A percentile compares a stretch with the other conserved stretches of the same genome.
phyloP scores from a whole-genome alignment of 2,797 vertebrate species.

The Graptemys geographica region DNA sequence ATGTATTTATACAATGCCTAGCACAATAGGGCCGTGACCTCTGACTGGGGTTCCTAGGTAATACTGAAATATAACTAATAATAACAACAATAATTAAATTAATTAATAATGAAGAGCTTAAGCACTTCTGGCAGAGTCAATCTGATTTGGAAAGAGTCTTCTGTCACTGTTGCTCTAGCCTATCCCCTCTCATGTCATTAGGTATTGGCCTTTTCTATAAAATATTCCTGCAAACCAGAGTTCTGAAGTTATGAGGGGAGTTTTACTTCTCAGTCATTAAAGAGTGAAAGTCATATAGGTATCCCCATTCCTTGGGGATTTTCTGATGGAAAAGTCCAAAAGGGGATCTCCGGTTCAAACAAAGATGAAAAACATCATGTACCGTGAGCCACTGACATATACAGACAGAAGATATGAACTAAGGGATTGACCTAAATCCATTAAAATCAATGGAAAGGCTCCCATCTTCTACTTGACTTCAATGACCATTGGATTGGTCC shows the following conservation, averaged over 20 bases:
- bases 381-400: rapidly evolving
- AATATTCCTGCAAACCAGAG: not conserved
- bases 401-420: not conserved
- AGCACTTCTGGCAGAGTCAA: not conserved
- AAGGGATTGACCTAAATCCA: not conserved
- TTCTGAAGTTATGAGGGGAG: not conserved
- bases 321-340: rapidly evolving
- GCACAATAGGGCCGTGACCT: not conserved
- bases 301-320: not conserved
- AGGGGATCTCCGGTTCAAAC: not conserved
- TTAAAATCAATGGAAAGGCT: not conserved
- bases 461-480: rapidly evolving
- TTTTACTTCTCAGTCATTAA: not conserved
- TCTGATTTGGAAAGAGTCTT: not conserved
- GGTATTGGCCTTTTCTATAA: not conserved
- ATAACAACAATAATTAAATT: no score
- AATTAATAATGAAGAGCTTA: not conserved
- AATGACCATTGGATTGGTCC: not conserved
- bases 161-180: rapidly evolving
- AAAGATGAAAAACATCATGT: not conserved
- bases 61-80: no score
- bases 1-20: not conserved
- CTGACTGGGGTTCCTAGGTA: no score
- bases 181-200: not conserved
- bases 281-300: rapidly evolving